Evolutionary conservation across 2,797 vertebrate genomes (phyloP).

Genomic region (Poecilia picta): DNA sequence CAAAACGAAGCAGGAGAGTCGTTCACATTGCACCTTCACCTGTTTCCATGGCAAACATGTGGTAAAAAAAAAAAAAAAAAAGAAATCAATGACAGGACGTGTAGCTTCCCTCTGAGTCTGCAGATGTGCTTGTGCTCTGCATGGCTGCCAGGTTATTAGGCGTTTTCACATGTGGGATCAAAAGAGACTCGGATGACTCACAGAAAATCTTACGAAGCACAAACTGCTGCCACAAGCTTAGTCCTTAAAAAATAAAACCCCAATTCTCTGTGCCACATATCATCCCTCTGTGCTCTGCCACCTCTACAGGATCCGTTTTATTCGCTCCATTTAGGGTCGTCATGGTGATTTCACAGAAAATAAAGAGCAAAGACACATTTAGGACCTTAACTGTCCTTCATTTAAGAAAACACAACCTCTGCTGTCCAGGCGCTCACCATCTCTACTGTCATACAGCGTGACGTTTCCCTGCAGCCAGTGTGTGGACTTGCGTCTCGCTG

Average conservation of each 20-base stretch:
- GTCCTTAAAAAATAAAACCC: slow-evolving; percentile 19
- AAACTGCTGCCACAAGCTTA: slow-evolving; percentile 55
- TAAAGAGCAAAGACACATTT: background rate
- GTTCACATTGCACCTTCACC: slow-evolving; percentile 9
- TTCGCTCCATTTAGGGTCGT: background rate
- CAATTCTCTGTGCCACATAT: slow-evolving; percentile 40
- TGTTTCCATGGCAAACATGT: slow-evolving; percentile 68
- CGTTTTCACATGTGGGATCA: slow-evolving; percentile 48
- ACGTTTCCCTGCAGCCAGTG: slow-evolving; percentile 40
- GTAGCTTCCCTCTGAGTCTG: slow-evolving; percentile 4
- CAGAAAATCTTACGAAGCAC: slow-evolving; percentile 52
- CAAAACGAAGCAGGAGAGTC: background rate
- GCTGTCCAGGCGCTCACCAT: slow-evolving; percentile 52
- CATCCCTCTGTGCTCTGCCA: slow-evolving; percentile 21
- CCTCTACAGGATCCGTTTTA: slow-evolving; percentile 5
- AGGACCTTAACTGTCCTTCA: background rate
- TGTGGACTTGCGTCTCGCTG: slow-evolving; percentile 61
- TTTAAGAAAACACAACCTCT: slow-evolving; percentile 27
- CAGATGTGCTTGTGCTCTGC: slow-evolving; percentile 31
- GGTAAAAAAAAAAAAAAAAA: background rate
- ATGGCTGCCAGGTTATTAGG: slow-evolving; percentile 48
- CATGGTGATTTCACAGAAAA: too few relatives aligned
- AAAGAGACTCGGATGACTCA: slow-evolving; percentile 62
- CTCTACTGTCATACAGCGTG: slow-evolving; percentile 29
- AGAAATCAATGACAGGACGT: slow-evolving; percentile 43